These are phyloP conservation scores for Papilio elwesi DNA, from an alignment of 2,888 invertebrate species.

Conservation along the genomic window DNA sequence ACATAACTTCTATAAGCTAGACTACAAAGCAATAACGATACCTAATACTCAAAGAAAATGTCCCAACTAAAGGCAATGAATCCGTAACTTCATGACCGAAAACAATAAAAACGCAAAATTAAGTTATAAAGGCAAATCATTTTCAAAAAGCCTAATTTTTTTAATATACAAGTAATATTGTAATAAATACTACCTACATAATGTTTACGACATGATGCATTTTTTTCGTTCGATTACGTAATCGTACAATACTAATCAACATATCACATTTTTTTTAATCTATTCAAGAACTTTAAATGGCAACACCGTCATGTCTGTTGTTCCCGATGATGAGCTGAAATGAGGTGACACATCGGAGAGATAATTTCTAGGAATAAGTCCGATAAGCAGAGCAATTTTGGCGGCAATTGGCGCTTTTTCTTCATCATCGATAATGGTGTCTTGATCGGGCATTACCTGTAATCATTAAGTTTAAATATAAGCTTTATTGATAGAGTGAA, in stretches of 20 bases:
- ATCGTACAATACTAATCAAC: conserved; percentile 38
- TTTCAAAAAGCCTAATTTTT: neutral
- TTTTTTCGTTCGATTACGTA: conserved; percentile 27
- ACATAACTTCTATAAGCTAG: conserved; percentile 60
- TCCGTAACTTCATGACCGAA: conserved; percentile 9
- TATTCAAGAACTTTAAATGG: conserved; percentile 77
- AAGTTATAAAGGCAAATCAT: neutral
- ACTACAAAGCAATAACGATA: conserved; percentile 59
- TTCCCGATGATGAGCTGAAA: conserved; percentile 60
- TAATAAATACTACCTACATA: conserved; percentile 17
- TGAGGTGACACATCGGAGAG: conserved; percentile 73
- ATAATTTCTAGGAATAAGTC: conserved; percentile 78
- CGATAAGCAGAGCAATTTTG: conserved; percentile 81
- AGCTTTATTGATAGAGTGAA: no score
- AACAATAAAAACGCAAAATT: conserved; percentile 18
- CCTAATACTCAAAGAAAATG: conserved; percentile 54
- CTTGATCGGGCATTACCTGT: conserved; percentile 92
- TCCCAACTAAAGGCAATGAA: conserved; percentile 36
- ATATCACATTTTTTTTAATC: conserved; percentile 33
- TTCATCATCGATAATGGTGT: conserved; percentile 78
- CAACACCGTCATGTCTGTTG: conserved; percentile 62
- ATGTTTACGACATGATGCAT: neutral
- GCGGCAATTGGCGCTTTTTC: conserved; percentile 85
- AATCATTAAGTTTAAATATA: conserved; percentile 32
- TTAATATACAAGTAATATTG: neutral